Conservation (phyloP, 2,888 invertebrate species). For the Sceliomorpha sp. region DNA sequence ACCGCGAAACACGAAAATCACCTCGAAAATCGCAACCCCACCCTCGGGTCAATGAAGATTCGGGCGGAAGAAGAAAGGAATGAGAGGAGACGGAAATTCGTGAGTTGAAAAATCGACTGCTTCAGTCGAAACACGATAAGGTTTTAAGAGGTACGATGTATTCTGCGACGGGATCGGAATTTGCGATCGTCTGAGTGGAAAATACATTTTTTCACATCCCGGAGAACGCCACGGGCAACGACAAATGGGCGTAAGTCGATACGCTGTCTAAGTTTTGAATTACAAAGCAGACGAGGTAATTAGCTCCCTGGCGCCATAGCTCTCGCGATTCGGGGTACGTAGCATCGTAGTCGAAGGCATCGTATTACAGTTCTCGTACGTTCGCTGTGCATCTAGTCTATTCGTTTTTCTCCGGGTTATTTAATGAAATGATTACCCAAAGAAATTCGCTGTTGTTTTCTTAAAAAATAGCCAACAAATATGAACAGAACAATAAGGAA, state of each 20-base stretch:
- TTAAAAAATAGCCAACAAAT: too few relatives aligned
- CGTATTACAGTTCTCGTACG: constrained; percentile 23
- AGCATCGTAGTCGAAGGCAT: constrained; percentile 29
- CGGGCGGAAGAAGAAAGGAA: constrained; percentile 11
- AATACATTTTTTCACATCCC: constrained; percentile 26
- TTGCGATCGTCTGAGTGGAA: constrained; percentile 27
- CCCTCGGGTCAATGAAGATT: constrained; percentile 36
- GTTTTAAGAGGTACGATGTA: not conserved
- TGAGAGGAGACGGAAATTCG: constrained; percentile 1
- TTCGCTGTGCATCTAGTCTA: too few relatives aligned
- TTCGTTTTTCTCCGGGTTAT: too few relatives aligned
- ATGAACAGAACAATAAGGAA: too few relatives aligned
- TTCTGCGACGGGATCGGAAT: not conserved
- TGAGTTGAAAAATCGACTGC: constrained; percentile 10
- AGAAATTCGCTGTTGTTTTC: too few relatives aligned
- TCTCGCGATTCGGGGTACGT: constrained; percentile 32
- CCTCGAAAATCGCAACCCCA: constrained; percentile 70
- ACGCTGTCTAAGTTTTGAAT: constrained; percentile 65
- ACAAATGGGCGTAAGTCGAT: constrained; percentile 66
- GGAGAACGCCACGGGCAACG: constrained; percentile 35
- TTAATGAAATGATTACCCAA: too few relatives aligned
- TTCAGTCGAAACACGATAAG: constrained; percentile 6
- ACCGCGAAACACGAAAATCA: constrained; percentile 70
- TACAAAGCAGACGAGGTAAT: constrained; percentile 73
- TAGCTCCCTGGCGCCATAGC: constrained; percentile 66